These are phyloP conservation scores for Narcine bancroftii DNA, from an alignment of 2,113 vertebrate genomes.

Conservation along the genomic window DNA sequence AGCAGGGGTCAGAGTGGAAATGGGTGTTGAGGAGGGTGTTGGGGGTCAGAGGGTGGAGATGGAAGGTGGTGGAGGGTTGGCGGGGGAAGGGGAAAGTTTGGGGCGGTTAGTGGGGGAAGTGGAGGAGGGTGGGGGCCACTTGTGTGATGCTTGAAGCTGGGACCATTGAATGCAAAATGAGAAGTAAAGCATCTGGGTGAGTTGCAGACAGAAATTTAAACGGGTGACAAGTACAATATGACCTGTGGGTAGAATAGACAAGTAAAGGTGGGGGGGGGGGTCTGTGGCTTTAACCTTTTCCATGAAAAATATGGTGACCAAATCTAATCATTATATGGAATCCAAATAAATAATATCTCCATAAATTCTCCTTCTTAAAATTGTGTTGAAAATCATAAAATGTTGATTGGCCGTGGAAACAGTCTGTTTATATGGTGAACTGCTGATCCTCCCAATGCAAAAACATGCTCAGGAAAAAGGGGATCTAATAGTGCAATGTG, in stretches of 20 bases:
- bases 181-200: neutral
- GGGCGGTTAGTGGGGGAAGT: no score
- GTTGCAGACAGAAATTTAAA: neutral
- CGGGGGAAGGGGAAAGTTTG: no score
- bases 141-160: no score
- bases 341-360: neutral
- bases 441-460: neutral
- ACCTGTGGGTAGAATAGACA: neutral
- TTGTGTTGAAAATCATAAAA: neutral
- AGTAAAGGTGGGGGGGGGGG: neutral
- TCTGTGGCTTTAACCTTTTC: constrained; percentile 13
- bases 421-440: neutral
- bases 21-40: no score
- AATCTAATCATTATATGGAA: neutral
- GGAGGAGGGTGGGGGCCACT: no score
- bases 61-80: no score
- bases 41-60: no score
- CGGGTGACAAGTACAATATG: neutral
- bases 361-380: neutral
- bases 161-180: neutral
- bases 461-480: neutral
- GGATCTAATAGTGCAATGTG: neutral
- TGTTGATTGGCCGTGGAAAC: neutral
- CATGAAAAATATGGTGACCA: neutral
- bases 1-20: no score